These are phyloP conservation scores for Dynastes tityus DNA, from an alignment of 2,888 invertebrate species.

Conservation along the genomic window DNA sequence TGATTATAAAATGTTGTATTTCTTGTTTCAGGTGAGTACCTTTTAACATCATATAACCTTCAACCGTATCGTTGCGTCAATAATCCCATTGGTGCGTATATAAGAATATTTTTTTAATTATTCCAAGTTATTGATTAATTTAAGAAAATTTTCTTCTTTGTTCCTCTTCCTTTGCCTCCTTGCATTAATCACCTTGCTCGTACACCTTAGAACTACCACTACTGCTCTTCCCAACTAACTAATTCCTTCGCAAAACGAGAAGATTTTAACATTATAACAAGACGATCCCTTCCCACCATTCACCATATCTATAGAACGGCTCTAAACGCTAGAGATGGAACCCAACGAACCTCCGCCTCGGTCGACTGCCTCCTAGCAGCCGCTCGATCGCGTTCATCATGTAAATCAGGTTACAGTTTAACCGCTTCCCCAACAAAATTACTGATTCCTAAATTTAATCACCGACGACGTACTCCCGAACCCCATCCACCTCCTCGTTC, in stretches of 20 bases:
- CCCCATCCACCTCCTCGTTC: not conserved
- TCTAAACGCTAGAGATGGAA: no score
- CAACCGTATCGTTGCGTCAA: not conserved
- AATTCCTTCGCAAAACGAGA: not conserved
- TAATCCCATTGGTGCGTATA: no score
- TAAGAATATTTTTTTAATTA: no score
- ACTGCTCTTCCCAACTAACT: not conserved
- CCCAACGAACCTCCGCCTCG: no score
- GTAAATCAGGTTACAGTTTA: conserved; percentile 47
- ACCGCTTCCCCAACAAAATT: conserved; percentile 48
- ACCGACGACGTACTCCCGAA: conserved; percentile 42
- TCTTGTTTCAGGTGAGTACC: conserved; percentile 35
- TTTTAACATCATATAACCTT: not conserved
- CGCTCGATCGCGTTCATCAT: conserved; percentile 35
- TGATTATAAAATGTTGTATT: not conserved
- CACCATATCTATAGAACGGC: no score
- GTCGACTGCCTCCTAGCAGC: no score
- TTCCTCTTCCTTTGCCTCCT: not conserved
- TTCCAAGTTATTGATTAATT: no score
- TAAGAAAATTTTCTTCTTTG: not conserved
- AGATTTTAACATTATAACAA: conserved; percentile 5
- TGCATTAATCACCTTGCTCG: not conserved
- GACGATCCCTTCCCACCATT: not conserved
- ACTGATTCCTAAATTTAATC: conserved; percentile 48
- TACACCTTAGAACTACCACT: not conserved